Conservation (phyloP, 2,797 vertebrate genomes). For the Epinephelus malabaricus region DNA sequence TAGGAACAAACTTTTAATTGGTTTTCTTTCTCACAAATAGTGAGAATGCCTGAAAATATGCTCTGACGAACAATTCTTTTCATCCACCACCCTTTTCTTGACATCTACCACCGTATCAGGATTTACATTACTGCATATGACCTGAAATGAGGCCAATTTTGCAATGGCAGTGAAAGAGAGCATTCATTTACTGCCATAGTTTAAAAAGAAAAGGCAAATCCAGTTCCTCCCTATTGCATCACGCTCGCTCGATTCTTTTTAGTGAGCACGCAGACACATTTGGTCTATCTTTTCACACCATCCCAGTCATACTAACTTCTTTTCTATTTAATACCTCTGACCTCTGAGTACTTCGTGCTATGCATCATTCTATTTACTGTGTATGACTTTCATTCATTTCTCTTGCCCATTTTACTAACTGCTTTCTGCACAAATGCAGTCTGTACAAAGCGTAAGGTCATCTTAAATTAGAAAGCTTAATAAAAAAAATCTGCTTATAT, state of each 20-base stretch:
- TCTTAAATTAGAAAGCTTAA: constrained; percentile 48
- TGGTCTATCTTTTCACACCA: constrained; percentile 42
- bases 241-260: constrained; percentile 4
- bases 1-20: constrained; percentile 72
- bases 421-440: constrained; percentile 45
- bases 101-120: constrained; percentile 71
- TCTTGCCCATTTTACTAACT: constrained; percentile 69
- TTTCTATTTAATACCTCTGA: constrained; percentile 50
- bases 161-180: constrained; percentile 21
- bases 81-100: constrained; percentile 62
- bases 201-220: constrained; percentile 26
- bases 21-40: constrained; percentile 65
- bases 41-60: constrained; percentile 65
- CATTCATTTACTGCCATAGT: constrained; percentile 44
- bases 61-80: constrained; percentile 68
- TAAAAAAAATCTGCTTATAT: constrained; percentile 25
- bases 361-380: constrained; percentile 62
- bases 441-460: constrained; percentile 43
- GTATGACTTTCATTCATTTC: constrained; percentile 62
- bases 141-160: constrained; percentile 65
- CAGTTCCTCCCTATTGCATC: constrained; percentile 32
- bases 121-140: constrained; percentile 68
- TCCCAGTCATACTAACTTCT: constrained; percentile 58
- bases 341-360: constrained; percentile 51
- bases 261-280: constrained; percentile 19